A percentile compares a stretch with the other conserved stretches of the same genome.
phyloP scores from a whole-genome alignment of 2,797 vertebrate genomes.

The Triplophysa bombifrons region DNA sequence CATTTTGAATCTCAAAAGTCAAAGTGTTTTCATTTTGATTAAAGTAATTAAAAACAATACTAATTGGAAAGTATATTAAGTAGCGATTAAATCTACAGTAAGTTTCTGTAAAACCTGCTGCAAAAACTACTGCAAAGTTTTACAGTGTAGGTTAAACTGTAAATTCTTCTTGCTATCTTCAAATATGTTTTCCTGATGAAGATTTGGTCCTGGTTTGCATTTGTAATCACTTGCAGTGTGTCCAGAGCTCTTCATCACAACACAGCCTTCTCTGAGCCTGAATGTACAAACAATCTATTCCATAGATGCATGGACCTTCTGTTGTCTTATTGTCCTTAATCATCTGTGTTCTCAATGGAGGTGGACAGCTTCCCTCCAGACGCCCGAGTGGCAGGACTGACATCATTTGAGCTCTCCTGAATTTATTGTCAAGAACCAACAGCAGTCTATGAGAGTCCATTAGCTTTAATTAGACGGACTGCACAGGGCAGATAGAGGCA shows the following conservation, averaged over 20 bases:
- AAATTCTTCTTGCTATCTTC: too few relatives aligned
- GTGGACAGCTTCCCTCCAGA: conserved; percentile 24
- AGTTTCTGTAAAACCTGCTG: too few relatives aligned
- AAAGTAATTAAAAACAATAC: too few relatives aligned
- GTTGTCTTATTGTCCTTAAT: conserved; percentile 28
- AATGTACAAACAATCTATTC: background rate
- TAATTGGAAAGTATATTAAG: too few relatives aligned
- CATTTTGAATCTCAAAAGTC: too few relatives aligned
- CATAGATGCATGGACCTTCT: conserved; percentile 24
- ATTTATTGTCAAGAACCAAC: conserved; percentile 59
- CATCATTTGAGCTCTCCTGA: conserved; percentile 59
- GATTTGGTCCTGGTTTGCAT: background rate
- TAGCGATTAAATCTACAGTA: too few relatives aligned
- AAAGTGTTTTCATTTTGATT: too few relatives aligned
- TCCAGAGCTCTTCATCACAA: conserved; percentile 18
- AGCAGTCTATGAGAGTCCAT: conserved; percentile 64
- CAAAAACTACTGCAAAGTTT: too few relatives aligned
- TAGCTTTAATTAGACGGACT: conserved; percentile 67
- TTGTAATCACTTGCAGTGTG: conserved; percentile 6
- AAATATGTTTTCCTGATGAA: background rate
- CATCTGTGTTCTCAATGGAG: conserved; percentile 1
- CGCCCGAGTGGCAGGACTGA: conserved; percentile 48
- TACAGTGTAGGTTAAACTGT: too few relatives aligned
- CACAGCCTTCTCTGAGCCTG: background rate
- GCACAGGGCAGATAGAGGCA: conserved; percentile 59